phyloP scores from a whole-genome alignment of 1,140 invertebrate species.

The Agraylea sexmaculata region DNA sequence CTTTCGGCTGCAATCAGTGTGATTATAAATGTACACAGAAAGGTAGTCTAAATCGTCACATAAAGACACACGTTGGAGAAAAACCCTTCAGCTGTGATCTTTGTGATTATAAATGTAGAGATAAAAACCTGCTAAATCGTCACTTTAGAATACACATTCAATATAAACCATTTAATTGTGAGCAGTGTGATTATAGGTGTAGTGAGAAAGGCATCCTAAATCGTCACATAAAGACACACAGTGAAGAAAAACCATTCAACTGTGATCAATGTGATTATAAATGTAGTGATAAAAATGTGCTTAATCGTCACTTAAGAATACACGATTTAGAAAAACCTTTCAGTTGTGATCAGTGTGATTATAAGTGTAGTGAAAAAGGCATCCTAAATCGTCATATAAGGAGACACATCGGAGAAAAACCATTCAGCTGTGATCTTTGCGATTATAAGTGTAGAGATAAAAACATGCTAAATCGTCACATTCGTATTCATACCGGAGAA shows the following conservation, averaged over 20 bases:
- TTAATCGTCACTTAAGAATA: conserved; percentile 12
- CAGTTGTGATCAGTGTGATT: conserved; percentile 13
- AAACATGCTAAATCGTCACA: conserved; percentile 6
- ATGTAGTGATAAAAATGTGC: conserved; percentile 2
- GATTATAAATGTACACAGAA: too few species aligned
- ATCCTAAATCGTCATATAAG: conserved; percentile 14
- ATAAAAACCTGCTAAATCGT: conserved; percentile 20
- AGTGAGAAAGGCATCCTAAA: conserved; percentile 24
- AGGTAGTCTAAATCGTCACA: too few species aligned
- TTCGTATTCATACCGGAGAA: conserved; percentile 8
- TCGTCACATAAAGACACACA: conserved; percentile 18
- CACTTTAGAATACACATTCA: conserved; percentile 38
- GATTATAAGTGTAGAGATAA: conserved; percentile 7
- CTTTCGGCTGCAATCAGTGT: too few species aligned
- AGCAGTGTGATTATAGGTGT: conserved; percentile 39
- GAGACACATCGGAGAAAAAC: conserved; percentile 13
- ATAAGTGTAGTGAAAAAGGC: conserved; percentile 7
- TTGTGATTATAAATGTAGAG: conserved; percentile 24
- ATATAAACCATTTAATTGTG: conserved; percentile 44
- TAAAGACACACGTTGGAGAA: conserved; percentile 43
- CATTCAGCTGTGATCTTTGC: conserved; percentile 11
- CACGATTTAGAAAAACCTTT: conserved; percentile 16
- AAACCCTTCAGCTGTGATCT: conserved; percentile 35
- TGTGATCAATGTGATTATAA: conserved; percentile 11
- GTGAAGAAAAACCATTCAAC: conserved; percentile 13